Evolutionary conservation across 2,888 invertebrate species (phyloP).

Genomic region (Rotaria magnacalcarata): DNA sequence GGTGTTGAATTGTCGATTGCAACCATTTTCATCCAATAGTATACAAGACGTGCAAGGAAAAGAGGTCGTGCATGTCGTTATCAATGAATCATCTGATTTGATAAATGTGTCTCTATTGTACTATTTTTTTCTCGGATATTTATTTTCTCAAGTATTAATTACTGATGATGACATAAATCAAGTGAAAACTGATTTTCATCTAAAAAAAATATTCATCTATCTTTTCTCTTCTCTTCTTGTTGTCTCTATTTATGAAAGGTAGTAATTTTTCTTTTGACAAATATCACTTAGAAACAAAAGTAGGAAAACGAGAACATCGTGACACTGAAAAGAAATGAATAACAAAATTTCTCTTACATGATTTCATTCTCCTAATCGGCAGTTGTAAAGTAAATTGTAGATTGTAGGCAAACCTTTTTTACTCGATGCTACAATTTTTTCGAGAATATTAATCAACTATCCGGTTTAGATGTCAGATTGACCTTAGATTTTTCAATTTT

Average conservation of each 20-base stretch:
- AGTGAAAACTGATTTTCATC: not conserved
- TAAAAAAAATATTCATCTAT: not conserved
- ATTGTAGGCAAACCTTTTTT: not conserved
- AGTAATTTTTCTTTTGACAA: not conserved
- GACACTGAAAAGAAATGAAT: not conserved
- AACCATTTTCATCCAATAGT: not conserved
- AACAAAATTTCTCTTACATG: not conserved
- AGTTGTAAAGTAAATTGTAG: not conserved
- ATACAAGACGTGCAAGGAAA: not conserved
- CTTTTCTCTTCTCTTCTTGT: not conserved
- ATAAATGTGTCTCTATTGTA: not conserved
- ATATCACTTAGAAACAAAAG: not conserved
- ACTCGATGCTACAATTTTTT: not conserved
- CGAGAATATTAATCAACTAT: not conserved
- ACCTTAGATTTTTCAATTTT: not conserved
- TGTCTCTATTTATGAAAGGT: not conserved
- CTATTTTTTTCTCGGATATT: not conserved
- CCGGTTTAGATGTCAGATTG: not conserved
- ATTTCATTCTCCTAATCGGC: not conserved
- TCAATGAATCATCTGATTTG: slow-evolving; percentile 26
- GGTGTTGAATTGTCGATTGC: not conserved
- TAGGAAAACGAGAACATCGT: not conserved
- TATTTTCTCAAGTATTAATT: not conserved
- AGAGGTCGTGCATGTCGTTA: slow-evolving; percentile 7
- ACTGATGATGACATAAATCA: not conserved